A percentile compares a stretch with the other conserved stretches of the same genome.
phyloP scores from a whole-genome alignment of 2,797 vertebrate genomes.

The Cichlasoma orientale region DNA sequence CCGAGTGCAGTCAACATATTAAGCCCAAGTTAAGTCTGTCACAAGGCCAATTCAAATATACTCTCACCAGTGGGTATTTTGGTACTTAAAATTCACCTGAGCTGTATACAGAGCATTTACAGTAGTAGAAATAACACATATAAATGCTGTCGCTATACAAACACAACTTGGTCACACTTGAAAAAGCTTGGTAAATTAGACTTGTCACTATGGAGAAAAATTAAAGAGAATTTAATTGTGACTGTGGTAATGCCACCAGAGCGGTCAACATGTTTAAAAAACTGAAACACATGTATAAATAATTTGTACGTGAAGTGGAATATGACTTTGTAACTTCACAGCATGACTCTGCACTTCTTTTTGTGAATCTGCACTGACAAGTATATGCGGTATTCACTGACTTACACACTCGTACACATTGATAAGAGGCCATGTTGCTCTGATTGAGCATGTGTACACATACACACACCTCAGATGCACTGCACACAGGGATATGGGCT shows the following conservation, averaged over 20 bases:
- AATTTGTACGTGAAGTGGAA: not conserved
- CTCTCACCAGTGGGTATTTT: not conserved
- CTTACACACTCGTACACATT: not conserved
- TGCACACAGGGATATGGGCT: constrained; percentile 9
- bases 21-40: not conserved
- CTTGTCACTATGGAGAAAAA: not conserved
- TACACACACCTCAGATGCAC: constrained; percentile 22
- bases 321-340: not conserved
- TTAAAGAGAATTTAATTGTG: not conserved
- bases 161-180: not conserved
- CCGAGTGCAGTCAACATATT: not conserved
- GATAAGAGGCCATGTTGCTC: not conserved
- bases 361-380: not conserved
- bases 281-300: not conserved
- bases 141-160: not conserved
- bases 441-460: constrained; percentile 17
- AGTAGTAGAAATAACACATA: not conserved
- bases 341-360: constrained; percentile 3
- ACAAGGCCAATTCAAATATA: not conserved
- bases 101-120: not conserved
- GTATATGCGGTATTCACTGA: not conserved
- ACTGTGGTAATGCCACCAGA: not conserved
- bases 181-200: not conserved
- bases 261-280: not conserved
- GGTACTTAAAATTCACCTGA: not conserved